Evolutionary conservation across 2,888 invertebrate genomes (phyloP).

Genomic region (Liodrosophila aerea): DNA sequence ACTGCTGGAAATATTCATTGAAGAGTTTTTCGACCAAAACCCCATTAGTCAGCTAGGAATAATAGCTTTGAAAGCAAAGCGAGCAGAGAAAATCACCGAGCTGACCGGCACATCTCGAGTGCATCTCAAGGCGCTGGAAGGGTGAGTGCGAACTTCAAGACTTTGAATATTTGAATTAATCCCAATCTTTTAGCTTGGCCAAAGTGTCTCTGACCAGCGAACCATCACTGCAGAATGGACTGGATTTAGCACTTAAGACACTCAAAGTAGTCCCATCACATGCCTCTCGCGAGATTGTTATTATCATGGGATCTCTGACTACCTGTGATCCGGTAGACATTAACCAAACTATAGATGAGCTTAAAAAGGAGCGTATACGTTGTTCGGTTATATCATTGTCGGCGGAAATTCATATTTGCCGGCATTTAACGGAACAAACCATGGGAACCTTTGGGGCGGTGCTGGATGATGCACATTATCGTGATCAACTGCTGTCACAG

Average conservation of each 20-base stretch:
- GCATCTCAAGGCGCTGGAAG: slow-evolving; percentile 88
- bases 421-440: slow-evolving; percentile 92
- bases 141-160: slow-evolving; percentile 78
- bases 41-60: slow-evolving; percentile 98
- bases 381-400: slow-evolving; percentile 97
- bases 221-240: slow-evolving; percentile 97
- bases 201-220: slow-evolving; percentile 91
- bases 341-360: slow-evolving; percentile 88
- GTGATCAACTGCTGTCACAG: slow-evolving; percentile 86
- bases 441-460: slow-evolving; percentile 93
- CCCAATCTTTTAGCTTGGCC: slow-evolving; percentile 82
- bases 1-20: slow-evolving; percentile 95
- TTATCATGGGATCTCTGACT: slow-evolving; percentile 96
- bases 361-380: slow-evolving; percentile 92
- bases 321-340: slow-evolving; percentile 99
- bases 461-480: slow-evolving; percentile 91
- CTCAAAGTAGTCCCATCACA: slow-evolving; percentile 95
- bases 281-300: slow-evolving; percentile 95
- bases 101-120: slow-evolving; percentile 93
- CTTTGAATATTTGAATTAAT: background rate
- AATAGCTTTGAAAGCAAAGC: slow-evolving; percentile 94
- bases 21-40: slow-evolving; percentile 99
- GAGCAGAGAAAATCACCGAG: slow-evolving; percentile 95
- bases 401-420: slow-evolving; percentile 96
- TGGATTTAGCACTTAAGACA: slow-evolving; percentile 93